Conservation (phyloP, 2,113 vertebrate species). For the Atractosteus spatula region DNA sequence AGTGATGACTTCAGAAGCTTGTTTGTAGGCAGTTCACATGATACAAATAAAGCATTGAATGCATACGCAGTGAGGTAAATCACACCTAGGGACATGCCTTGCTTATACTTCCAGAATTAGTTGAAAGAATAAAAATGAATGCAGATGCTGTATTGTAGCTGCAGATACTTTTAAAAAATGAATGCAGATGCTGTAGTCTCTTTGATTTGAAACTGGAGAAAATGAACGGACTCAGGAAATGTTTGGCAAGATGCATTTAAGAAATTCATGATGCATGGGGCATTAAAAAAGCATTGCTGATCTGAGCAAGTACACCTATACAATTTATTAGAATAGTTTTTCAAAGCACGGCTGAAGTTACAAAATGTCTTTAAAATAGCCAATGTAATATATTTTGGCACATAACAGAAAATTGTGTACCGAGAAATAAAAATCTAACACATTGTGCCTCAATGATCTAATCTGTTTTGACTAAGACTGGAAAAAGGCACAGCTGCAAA, state of each 20-base stretch:
- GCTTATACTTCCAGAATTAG: too few species aligned
- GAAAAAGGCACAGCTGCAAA: slow-evolving; percentile 34
- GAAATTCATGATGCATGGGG: background rate
- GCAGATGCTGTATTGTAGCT: too few species aligned
- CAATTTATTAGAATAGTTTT: background rate
- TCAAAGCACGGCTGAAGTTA: slow-evolving; percentile 11
- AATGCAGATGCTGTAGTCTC: too few species aligned
- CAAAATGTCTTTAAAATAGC: slow-evolving; percentile 17
- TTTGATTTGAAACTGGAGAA: too few species aligned
- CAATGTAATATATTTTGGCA: slow-evolving; percentile 14
- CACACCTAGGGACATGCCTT: too few species aligned
- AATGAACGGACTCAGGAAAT: too few species aligned
- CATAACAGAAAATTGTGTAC: slow-evolving; percentile 16
- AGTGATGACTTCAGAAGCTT: too few species aligned
- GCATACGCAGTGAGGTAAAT: too few species aligned
- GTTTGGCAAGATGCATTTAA: background rate
- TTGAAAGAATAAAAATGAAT: too few species aligned
- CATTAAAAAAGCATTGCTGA: background rate
- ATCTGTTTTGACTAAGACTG: slow-evolving; percentile 27
- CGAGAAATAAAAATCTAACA: slow-evolving; percentile 34
- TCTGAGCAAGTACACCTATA: background rate
- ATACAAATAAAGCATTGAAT: too few species aligned
- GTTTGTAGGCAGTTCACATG: too few species aligned
- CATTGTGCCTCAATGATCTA: slow-evolving; percentile 28
- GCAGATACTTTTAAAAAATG: too few species aligned